A percentile compares a stretch with the other conserved stretches of the same genome.
Evolutionary conservation across 2,888 invertebrate genomes (phyloP).

Genomic region (Julus scanicus): DNA sequence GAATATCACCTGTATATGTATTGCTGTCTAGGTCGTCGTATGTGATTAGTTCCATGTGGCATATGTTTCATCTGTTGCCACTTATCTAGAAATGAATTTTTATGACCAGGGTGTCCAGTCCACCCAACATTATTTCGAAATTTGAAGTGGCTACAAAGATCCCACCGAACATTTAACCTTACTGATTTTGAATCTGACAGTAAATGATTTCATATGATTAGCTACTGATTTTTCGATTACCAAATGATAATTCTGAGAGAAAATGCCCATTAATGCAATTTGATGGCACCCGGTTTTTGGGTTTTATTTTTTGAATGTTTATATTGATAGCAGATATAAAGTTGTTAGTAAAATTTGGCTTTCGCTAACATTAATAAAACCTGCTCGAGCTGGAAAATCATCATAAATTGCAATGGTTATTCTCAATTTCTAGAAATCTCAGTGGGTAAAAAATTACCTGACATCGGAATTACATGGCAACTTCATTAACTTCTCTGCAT

Average conservation of each 20-base stretch:
- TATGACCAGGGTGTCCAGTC: neutral
- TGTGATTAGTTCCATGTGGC: neutral
- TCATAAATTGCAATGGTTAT: neutral
- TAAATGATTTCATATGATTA: neutral
- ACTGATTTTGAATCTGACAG: neutral
- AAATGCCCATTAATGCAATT: neutral
- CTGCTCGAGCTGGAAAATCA: neutral
- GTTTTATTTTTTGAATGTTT: conserved; percentile 18
- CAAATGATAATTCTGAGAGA: neutral
- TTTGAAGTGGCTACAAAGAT: neutral
- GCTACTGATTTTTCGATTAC: no score
- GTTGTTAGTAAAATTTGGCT: neutral
- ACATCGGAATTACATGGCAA: neutral
- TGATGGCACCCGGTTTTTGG: neutral
- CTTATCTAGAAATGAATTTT: neutral
- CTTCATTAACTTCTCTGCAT: neutral
- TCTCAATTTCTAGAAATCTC: neutral
- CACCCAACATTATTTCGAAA: neutral
- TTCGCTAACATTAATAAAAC: neutral
- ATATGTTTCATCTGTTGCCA: neutral
- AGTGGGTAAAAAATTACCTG: neutral
- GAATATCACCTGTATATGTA: conserved; percentile 39
- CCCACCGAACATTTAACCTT: neutral
- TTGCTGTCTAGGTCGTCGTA: neutral
- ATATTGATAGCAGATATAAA: neutral